Evolutionary conservation across 2,113 vertebrate genomes (phyloP), one percentile per base, ranked within the genome.

Genomic region (Strix uralensis): DNA sequence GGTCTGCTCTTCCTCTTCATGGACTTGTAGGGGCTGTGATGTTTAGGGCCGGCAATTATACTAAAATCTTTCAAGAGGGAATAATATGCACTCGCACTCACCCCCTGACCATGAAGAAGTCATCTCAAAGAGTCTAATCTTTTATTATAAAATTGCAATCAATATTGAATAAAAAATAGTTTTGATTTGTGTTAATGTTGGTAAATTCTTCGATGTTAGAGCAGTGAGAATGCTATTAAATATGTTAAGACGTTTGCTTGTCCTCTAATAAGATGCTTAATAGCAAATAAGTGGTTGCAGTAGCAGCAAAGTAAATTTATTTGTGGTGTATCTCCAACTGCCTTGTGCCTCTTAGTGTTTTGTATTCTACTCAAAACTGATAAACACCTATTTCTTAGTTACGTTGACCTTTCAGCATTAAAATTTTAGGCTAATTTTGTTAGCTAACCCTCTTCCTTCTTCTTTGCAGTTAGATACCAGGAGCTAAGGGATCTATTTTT

Each of bases 81-180:
- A 26, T 19, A 22, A 32, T 2, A 14, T 0, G 1, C 17, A 10
- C 17, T 32, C 19, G 4, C 11, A 7, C 6, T 21, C 46, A 5
- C 36, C 17, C 36, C 3, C 10, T 17, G 57, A 10, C 36, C 38
- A 11, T 2, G 7, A 27, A 26, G 55, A 61, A 34, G n/a, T n/a
- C 14, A 34, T 19, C 34, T 38, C 69, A 40, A 38, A 13, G 23
- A 20, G 34, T 6, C 38, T 46, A 3, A 21, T 34, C 11, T 42
- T 36, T 18, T 25, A 17, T 23, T 58, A 6, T 6, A 22, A 30
- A 19, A 32, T 9, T 16, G 19, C 19, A 59, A 12, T 55, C 32
- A 9, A 34, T 63, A 27, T 2, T 30, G 52, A 44, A 29, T 32
- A 44, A 40, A 40, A 26, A 14, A 30, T 8, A 34, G 14, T 5